Conservation (phyloP, 1,140 invertebrate genomes). For the Dufourea novaeangliae region DNA sequence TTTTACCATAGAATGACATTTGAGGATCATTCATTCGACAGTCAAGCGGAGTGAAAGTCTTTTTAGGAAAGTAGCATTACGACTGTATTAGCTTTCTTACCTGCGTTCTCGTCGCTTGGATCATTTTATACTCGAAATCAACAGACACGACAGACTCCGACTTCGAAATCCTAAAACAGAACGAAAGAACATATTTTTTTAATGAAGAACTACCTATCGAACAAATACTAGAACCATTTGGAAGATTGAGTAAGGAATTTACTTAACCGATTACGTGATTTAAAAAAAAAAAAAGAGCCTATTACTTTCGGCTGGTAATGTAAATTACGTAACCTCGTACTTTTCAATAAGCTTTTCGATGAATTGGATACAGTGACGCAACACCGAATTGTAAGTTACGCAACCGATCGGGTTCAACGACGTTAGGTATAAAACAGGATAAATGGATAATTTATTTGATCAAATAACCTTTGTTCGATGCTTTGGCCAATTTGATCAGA, state of each 20-base stretch:
- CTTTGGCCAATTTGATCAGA: too few relatives aligned
- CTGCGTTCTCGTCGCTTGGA: not conserved
- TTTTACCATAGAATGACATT: not conserved
- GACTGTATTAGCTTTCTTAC: not conserved
- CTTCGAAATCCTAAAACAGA: not conserved
- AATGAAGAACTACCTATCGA: not conserved
- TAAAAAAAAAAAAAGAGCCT: not conserved
- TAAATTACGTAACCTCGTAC: conserved; percentile 15
- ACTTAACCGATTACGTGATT: not conserved
- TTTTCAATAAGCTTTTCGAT: conserved; percentile 21
- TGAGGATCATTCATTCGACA: conserved; percentile 4
- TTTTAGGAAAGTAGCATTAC: too few relatives aligned
- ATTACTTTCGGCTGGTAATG: not conserved
- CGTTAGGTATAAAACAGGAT: too few relatives aligned
- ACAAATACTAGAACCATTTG: not conserved
- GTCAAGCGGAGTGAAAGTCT: conserved; percentile 1
- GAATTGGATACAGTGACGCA: conserved; percentile 3
- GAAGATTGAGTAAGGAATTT: not conserved
- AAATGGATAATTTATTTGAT: too few relatives aligned
- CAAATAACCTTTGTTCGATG: too few relatives aligned
- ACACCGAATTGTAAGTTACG: conserved; percentile 3
- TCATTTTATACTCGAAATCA: not conserved
- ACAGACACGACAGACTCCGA: too few relatives aligned
- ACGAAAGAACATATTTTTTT: too few relatives aligned
- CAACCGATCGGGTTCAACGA: not conserved